phyloP scores from a whole-genome alignment of 2,113 vertebrate species.

The Nannobrachium achirus region DNA sequence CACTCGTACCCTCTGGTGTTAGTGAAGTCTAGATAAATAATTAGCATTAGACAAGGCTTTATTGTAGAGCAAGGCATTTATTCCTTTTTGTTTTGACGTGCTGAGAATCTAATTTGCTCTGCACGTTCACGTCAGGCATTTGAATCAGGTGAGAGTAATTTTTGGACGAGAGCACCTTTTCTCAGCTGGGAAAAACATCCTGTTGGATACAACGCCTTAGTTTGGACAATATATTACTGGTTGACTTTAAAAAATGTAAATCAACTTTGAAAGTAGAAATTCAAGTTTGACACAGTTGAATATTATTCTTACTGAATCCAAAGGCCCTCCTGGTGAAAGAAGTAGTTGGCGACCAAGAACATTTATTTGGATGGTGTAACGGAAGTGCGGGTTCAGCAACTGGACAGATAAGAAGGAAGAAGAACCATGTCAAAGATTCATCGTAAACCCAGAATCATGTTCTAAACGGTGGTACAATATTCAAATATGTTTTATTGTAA shows the following conservation, averaged over 20 bases:
- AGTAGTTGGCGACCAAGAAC: constrained; percentile 9
- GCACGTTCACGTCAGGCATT: neutral
- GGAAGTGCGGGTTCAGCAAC: constrained; percentile 34
- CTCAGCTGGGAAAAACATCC: too few species aligned
- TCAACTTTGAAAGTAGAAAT: too few species aligned
- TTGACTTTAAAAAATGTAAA: too few species aligned
- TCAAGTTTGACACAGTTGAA: too few species aligned
- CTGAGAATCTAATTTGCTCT: neutral
- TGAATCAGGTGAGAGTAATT: neutral
- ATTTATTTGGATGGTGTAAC: constrained; percentile 40
- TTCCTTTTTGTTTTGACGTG: neutral
- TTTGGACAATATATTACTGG: too few species aligned
- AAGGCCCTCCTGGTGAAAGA: neutral
- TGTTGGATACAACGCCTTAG: too few species aligned
- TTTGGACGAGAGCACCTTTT: too few species aligned
- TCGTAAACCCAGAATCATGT: too few species aligned
- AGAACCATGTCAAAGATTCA: neutral
- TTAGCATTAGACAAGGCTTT: neutral
- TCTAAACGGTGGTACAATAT: too few species aligned
- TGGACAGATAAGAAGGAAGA: neutral
- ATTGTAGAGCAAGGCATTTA: neutral
- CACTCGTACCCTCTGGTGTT: neutral
- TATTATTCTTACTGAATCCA: constrained; percentile 14
- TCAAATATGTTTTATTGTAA: too few species aligned
- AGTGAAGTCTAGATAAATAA: neutral